Percentiles rank a stretch among this genome's conserved stretches.
phyloP scores from a whole-genome alignment of 2,113 vertebrate species.

The Cebidichthys violaceus region DNA sequence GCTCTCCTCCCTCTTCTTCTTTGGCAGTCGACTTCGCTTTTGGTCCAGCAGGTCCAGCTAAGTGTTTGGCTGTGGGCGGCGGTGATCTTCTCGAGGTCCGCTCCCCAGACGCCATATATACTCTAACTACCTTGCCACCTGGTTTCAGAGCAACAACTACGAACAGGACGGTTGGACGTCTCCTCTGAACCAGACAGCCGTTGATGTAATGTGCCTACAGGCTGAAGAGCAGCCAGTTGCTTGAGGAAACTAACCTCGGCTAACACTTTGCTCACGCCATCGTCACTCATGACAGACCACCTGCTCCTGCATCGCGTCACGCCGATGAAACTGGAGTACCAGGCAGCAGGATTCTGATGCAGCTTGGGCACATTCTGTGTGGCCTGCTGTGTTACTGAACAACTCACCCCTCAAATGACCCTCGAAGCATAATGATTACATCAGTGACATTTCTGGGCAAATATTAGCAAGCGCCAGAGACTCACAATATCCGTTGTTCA shows the following conservation, averaged over 20 bases:
- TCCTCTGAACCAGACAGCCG: conserved; percentile 17
- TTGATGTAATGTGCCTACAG: background rate
- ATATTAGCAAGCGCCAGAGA: conserved; percentile 34
- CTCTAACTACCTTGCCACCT: background rate
- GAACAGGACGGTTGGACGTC: background rate
- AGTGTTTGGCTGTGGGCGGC: background rate
- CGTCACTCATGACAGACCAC: conserved; percentile 53
- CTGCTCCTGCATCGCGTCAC: conserved; percentile 53
- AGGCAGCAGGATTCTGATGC: conserved; percentile 32
- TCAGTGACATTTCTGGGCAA: conserved; percentile 45
- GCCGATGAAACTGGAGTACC: conserved; percentile 35
- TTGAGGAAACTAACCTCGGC: conserved; percentile 36
- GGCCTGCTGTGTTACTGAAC: conserved; percentile 35
- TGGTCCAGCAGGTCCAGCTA: background rate
- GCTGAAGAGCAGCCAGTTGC: conserved; percentile 40
- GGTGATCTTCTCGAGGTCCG: background rate
- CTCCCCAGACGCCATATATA: background rate
- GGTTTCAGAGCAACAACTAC: background rate
- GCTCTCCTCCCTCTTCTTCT: background rate
- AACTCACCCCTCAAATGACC: conserved; percentile 22
- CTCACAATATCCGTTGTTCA: conserved; percentile 29
- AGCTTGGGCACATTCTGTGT: conserved; percentile 26
- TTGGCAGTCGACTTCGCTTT: background rate
- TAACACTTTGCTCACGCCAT: conserved; percentile 24
- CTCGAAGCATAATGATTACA: conserved; percentile 28